Base-by-base conservation (phyloP, 2,888 invertebrate genomes). In the Pachymerium ferrugineum region DNA sequence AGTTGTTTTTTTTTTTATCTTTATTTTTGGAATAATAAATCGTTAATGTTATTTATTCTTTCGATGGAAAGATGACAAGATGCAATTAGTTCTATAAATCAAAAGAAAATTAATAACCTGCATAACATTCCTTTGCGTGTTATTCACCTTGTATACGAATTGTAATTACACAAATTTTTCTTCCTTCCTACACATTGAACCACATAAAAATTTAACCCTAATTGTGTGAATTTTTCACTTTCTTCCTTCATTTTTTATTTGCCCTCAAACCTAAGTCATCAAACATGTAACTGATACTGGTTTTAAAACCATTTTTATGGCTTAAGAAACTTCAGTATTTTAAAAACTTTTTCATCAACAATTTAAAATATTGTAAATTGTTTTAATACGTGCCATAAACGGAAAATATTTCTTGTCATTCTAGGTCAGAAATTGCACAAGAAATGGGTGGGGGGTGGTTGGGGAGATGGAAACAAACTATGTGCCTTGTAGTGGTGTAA, bases 101-200 rank as follows among this genome's bases (percentile, higher is more conserved):
- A 62, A 28, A 28, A 54, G 1, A 28, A 28, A 22, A 62, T 62
- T 62, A 62, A 62, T 62, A 62, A 25, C 62, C 62, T 62, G 62
- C 28, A 28, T 62, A 62, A 62, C 62, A 62, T 62, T 62, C 62
- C 62, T 28, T 62, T 62, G 62, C 25, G 28, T 62, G 62, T 62
- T 62, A 62, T 62, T 62, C 62, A 62, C 62, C 62, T 62, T 62
- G 62, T 62, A 62, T n/a, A n/a, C n/a, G n/a, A n/a, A n/a, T 28
- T 25, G 62, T 25, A 62, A 62, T 62, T 62, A 62, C 28, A 28
- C 62, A 62, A 62, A 25, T 62, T 62, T 62, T 62, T 62, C 62
- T 62, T 62, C 62, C 62, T 62, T 62, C 62, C 47, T n/a, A 16
- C 19, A 19, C 47, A 38, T 38, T 16, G 14, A 38, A 8, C 12